Conservation (phyloP, 1,140 invertebrate species). For the Trichogramma pretiosum region DNA sequence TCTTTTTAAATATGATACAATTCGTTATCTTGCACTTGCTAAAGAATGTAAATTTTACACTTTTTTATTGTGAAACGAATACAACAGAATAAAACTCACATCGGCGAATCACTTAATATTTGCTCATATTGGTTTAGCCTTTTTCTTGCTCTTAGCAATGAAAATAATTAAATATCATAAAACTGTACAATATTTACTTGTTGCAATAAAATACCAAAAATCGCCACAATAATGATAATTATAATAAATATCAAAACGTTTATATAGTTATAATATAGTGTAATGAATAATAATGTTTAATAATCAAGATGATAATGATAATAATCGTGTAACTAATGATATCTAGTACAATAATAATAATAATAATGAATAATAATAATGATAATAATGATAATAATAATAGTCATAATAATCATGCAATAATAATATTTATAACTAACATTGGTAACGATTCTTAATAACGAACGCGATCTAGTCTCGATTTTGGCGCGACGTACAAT, state of each 20-base stretch:
- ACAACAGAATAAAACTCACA: too few species aligned
- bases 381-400: slow-evolving; percentile 23
- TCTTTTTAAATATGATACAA: too few species aligned
- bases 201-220: slow-evolving; percentile 27
- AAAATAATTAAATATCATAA: too few species aligned
- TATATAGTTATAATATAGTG: slow-evolving; percentile 17
- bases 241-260: slow-evolving; percentile 13
- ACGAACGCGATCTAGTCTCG: too few species aligned
- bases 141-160: too few species aligned
- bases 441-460: slow-evolving; percentile 37
- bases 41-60: too few species aligned
- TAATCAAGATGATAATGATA: slow-evolving; percentile 25
- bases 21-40: too few species aligned
- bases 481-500: slow-evolving; percentile 21
- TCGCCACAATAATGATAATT: slow-evolving; percentile 22
- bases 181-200: too few species aligned
- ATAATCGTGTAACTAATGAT: slow-evolving; percentile 26
- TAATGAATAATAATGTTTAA: slow-evolving; percentile 17
- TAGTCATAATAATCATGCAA: slow-evolving; percentile 20
- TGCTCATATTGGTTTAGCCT: too few species aligned
- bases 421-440: slow-evolving; percentile 33
- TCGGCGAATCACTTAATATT: too few species aligned
- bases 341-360: slow-evolving; percentile 23
- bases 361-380: slow-evolving; percentile 24
- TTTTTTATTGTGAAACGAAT: too few species aligned